Conservation (phyloP, 2,113 vertebrate species). For the Podarcis raffonei region DNA sequence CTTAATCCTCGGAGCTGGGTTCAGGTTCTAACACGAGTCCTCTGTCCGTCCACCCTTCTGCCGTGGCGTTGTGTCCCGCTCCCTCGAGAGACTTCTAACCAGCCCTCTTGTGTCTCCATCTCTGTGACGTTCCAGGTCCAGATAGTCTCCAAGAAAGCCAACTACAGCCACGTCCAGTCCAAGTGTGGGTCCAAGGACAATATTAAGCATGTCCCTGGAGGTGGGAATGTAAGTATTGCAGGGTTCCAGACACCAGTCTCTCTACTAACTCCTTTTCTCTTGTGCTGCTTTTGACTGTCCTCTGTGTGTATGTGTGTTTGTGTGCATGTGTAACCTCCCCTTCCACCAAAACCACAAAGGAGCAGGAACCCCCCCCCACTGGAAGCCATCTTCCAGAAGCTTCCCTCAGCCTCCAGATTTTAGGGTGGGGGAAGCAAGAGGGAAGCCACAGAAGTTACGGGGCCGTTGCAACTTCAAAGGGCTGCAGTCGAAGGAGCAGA, state of each 20-base stretch:
- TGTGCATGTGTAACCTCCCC: background rate
- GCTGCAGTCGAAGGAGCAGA: background rate
- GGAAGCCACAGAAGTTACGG: background rate
- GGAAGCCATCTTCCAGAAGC: too few relatives aligned
- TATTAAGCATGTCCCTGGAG: conserved; percentile 99
- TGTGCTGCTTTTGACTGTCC: background rate
- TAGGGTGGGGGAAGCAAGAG: too few relatives aligned
- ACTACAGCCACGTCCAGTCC: conserved; percentile 98
- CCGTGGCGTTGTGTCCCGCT: background rate
- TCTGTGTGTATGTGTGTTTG: background rate
- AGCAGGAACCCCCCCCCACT: too few relatives aligned
- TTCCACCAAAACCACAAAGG: background rate
- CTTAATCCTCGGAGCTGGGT: background rate
- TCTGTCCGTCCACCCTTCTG: background rate
- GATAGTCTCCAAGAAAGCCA: conserved; percentile 98
- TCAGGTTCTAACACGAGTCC: background rate
- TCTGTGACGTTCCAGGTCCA: conserved; percentile 93
- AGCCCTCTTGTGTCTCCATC: conserved; percentile 73
- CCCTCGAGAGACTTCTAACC: conserved; percentile 69
- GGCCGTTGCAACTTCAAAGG: too few relatives aligned
- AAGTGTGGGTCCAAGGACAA: conserved; percentile 99
- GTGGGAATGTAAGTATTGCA: conserved; percentile 97
- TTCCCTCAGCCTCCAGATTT: background rate
- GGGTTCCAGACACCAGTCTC: conserved; percentile 53
- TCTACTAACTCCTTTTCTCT: conserved; percentile 50